Evolutionary conservation across 2,797 vertebrate genomes (phyloP), one percentile per base, ranked within the genome.

Genomic region (Phalloptychus januarius): DNA sequence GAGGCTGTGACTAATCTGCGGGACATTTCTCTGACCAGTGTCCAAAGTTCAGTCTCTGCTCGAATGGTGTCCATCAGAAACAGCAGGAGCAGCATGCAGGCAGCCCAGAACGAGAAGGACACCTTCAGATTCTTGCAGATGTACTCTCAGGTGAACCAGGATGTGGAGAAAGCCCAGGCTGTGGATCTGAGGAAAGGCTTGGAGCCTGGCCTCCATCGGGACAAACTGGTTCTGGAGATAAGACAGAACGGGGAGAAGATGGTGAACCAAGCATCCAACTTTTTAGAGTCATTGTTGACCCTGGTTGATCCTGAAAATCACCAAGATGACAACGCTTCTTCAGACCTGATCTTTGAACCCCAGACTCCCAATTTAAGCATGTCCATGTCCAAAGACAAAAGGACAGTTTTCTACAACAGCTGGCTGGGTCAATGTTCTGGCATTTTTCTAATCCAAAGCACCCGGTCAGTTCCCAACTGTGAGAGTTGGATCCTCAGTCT

Each of bases 71-170:
- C 85, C 16, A 76, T 94, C 56, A 83, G 56, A 75, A 88, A 82
- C 75, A 88, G 88, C 77, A 76, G 42, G 74, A 86, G 44, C 76
- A 92, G 89, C 85, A 54, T 92, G 2, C 69, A 87, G 52, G 91
- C 84, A 28, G 92, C 87, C 3, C 85, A 87, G 80, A 73, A 42
- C 0, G 90, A 93, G 84, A 89, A 84, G 76, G 93, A 92, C 79
- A 50, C 83, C 80, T 93, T 92, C 86, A 84, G 79, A 33, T 94
- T 94, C 86, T 84, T 95, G 61, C 90, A 93, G 90, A 87, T 86
- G 87, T 94, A 87, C 80, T 82, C 89, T 70, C 83, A 88, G 85
- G 93, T 94, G 70, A 72, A 90, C 25, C 70, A 83, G 75, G 88
- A 93, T 71, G n/a, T 93, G 74, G 86, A 92, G 72, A 90, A 88